These are phyloP conservation scores for Fragum whitleyi DNA, from an alignment of 2,888 invertebrate genomes.

Conservation along the genomic window DNA sequence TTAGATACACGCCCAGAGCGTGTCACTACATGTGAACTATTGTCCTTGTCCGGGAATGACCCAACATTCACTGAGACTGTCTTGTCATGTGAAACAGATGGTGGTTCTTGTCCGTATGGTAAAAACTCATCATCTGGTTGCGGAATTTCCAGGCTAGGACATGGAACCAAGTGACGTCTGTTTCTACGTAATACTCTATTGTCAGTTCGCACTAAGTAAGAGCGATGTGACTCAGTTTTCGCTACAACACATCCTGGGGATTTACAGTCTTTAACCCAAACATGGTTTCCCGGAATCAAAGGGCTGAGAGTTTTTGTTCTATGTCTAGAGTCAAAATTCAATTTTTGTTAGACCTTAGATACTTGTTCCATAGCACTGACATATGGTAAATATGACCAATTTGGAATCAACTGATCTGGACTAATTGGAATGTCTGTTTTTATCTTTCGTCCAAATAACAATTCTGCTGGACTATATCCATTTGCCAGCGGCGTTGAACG, in stretches of 20 bases:
- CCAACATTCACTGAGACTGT: not conserved
- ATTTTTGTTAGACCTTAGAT: not conserved
- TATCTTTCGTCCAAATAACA: slow-evolving; percentile 73
- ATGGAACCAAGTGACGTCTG: not conserved
- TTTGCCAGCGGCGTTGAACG: slow-evolving; percentile 68
- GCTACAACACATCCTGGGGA: not conserved
- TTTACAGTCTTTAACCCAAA: not conserved
- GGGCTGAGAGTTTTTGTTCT: not conserved
- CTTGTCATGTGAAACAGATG: not conserved
- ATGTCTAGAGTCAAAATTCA: not conserved
- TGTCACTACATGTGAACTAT: slow-evolving; percentile 2
- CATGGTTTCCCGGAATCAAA: not conserved
- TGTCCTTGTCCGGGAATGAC: not conserved
- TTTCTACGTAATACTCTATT: not conserved
- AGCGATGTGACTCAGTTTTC: not conserved
- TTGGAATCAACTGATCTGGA: slow-evolving; percentile 19
- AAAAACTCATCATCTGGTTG: not conserved
- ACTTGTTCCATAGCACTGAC: not conserved
- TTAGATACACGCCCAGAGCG: slow-evolving; percentile 18
- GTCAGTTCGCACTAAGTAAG: not conserved
- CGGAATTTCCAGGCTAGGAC: not conserved
- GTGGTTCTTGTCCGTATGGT: not conserved
- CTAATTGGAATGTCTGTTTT: slow-evolving; percentile 62
- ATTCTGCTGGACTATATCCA: slow-evolving; percentile 74
- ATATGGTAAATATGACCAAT: not conserved